phyloP scores from a whole-genome alignment of 2,797 vertebrate genomes.

The Chaetodon trifasciatus region DNA sequence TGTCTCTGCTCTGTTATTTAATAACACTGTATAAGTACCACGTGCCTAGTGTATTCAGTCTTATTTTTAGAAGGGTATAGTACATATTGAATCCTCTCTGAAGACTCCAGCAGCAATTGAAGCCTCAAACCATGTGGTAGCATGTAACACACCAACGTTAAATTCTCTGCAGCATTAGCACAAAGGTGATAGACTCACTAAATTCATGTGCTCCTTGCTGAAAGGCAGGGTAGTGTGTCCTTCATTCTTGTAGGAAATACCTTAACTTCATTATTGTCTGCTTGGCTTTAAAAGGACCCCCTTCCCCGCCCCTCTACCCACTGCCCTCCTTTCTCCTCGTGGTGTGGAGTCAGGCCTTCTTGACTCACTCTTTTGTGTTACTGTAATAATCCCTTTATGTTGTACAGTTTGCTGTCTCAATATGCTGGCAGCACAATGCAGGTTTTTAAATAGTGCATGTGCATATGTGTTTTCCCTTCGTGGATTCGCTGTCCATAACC shows the following conservation, averaged over 20 bases:
- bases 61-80: neutral
- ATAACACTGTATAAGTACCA: neutral
- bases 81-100: neutral
- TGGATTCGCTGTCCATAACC: slow-evolving; percentile 69
- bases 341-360: slow-evolving; percentile 57
- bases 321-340: slow-evolving; percentile 32
- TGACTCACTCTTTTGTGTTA: slow-evolving; percentile 53
- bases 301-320: neutral
- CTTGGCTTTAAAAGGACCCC: slow-evolving; percentile 45
- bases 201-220: slow-evolving; percentile 38
- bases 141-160: slow-evolving; percentile 4
- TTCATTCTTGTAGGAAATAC: slow-evolving; percentile 65
- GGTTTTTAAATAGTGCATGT: slow-evolving; percentile 71
- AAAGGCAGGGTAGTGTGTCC: slow-evolving; percentile 64
- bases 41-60: neutral
- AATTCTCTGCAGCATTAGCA: slow-evolving; percentile 39
- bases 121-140: neutral
- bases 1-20: neutral
- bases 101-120: neutral
- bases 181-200: slow-evolving; percentile 48
- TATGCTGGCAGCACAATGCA: slow-evolving; percentile 66
- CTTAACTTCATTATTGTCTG: slow-evolving; percentile 66
- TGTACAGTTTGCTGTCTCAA: slow-evolving; percentile 71
- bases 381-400: slow-evolving; percentile 65
- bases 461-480: slow-evolving; percentile 50